phyloP scores from a whole-genome alignment of 2,797 vertebrate species.

The Staurois parvus region DNA sequence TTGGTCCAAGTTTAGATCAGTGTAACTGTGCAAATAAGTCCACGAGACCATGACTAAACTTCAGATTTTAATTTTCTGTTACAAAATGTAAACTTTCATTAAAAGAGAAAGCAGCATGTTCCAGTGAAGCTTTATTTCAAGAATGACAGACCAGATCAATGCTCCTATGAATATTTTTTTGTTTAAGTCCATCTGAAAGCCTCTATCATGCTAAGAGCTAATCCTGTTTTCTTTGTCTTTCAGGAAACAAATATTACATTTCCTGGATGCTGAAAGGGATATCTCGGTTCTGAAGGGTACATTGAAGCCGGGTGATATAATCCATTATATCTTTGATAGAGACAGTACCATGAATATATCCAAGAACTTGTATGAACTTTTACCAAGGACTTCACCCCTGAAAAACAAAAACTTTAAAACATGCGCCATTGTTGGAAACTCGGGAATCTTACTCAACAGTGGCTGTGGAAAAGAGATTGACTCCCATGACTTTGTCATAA shows the following conservation, averaged over 20 bases:
- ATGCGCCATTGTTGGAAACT: slow-evolving; percentile 96
- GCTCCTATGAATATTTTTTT: background rate
- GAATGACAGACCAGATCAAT: background rate
- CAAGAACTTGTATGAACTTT: slow-evolving; percentile 90
- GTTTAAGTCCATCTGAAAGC: background rate
- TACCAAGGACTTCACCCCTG: slow-evolving; percentile 89
- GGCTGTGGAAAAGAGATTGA: slow-evolving; percentile 93
- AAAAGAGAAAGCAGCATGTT: slow-evolving; percentile 8
- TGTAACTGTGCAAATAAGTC: too few relatives aligned
- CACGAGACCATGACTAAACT: too few relatives aligned
- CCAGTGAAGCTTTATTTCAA: background rate
- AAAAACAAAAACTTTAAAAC: slow-evolving; percentile 89
- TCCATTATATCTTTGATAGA: slow-evolving; percentile 95
- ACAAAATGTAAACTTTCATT: background rate
- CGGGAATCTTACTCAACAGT: slow-evolving; percentile 92
- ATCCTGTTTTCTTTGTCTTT: slow-evolving; percentile 54
- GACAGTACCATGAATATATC: slow-evolving; percentile 96
- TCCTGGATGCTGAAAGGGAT: slow-evolving; percentile 93
- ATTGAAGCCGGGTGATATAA: slow-evolving; percentile 90
- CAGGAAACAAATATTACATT: slow-evolving; percentile 93
- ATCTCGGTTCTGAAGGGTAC: slow-evolving; percentile 95
- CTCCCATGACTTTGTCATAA: slow-evolving; percentile 91
- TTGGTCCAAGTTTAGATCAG: too few relatives aligned
- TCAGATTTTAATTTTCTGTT: too few relatives aligned
- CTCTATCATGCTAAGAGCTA: slow-evolving; percentile 30